Conservation (phyloP, 2,113 vertebrate genomes). For the Colistium nudipinnis region DNA sequence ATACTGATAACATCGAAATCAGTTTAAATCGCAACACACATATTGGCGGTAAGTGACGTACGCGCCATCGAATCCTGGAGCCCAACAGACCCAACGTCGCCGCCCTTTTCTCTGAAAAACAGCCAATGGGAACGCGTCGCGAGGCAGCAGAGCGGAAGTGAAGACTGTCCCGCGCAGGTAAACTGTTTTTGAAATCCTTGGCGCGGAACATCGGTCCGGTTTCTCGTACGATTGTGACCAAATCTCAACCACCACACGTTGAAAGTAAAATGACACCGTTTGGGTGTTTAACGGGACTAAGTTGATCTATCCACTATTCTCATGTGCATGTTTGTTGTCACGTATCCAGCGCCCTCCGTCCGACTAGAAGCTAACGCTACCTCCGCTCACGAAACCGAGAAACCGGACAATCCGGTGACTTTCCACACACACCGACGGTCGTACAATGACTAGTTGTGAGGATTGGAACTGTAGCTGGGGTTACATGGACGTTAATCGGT, state of each 20-base stretch:
- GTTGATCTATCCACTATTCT: too few species aligned
- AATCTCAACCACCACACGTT: too few species aligned
- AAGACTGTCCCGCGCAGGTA: constrained; percentile 80
- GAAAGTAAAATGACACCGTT: too few species aligned
- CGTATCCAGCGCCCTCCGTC: constrained; percentile 7
- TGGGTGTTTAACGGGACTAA: background rate
- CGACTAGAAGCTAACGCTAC: background rate
- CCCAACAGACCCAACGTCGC: constrained; percentile 20
- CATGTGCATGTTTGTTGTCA: background rate
- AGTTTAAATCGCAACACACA: background rate
- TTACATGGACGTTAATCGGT: too few species aligned
- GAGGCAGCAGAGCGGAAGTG: constrained; percentile 51
- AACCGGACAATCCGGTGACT: background rate
- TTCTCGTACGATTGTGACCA: too few species aligned
- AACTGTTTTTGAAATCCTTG: constrained; percentile 84
- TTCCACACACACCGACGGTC: fast-evolving
- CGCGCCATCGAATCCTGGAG: constrained; percentile 57
- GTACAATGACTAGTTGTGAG: too few species aligned
- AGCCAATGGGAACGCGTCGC: constrained; percentile 68
- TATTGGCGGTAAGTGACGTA: constrained; percentile 75
- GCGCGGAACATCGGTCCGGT: constrained; percentile 84
- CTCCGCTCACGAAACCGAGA: background rate
- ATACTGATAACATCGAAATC: too few species aligned
- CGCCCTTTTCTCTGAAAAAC: constrained; percentile 43
- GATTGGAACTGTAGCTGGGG: too few species aligned